These are phyloP conservation scores for Sarcophaga carnaria DNA, from an alignment of 2,888 invertebrate species.

Conservation along the genomic window DNA sequence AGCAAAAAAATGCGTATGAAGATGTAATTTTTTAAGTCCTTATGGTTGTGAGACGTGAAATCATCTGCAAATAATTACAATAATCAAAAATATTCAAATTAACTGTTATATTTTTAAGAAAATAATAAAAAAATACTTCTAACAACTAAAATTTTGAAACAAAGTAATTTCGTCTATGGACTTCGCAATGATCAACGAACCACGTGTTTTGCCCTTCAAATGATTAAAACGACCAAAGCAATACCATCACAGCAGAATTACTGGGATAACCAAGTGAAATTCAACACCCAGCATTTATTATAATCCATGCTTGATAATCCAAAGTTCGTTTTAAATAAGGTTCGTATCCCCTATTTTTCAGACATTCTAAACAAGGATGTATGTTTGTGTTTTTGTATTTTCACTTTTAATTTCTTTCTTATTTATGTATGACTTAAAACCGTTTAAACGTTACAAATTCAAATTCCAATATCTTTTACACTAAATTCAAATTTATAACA, in stretches of 20 bases:
- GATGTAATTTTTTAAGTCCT: neutral
- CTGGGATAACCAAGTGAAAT: neutral
- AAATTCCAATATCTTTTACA: too few relatives aligned
- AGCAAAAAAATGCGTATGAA: neutral
- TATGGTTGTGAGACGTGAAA: neutral
- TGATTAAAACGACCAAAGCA: too few relatives aligned
- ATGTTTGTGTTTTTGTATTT: neutral
- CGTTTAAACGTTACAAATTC: too few relatives aligned
- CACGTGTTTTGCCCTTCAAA: too few relatives aligned
- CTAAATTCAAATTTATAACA: conserved; percentile 17
- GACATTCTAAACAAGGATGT: neutral
- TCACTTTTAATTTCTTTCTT: too few relatives aligned
- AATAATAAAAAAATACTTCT: too few relatives aligned
- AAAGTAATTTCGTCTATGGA: too few relatives aligned
- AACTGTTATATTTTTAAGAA: too few relatives aligned
- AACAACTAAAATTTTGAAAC: too few relatives aligned
- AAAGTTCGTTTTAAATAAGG: conserved; percentile 11
- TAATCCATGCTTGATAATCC: conserved; percentile 10
- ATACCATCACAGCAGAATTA: neutral
- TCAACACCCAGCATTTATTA: neutral
- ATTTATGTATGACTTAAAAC: too few relatives aligned
- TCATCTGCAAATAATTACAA: neutral
- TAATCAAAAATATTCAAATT: neutral
- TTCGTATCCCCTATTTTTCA: neutral
- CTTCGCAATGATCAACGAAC: too few relatives aligned